Evolutionary conservation across 2,888 invertebrate species (phyloP), one percentile per base, ranked within the genome.

Genomic region (Parnassius apollo): DNA sequence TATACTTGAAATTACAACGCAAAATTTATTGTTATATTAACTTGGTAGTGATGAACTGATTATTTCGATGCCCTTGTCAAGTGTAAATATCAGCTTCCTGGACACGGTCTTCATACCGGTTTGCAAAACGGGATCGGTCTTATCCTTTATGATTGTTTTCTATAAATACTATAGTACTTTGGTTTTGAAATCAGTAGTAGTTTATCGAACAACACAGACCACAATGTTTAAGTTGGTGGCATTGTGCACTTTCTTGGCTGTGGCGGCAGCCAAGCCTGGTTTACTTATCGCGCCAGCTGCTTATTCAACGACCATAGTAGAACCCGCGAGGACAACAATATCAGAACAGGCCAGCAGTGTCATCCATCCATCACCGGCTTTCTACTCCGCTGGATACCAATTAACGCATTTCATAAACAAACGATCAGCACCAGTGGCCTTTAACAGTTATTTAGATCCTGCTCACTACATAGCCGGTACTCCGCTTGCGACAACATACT

Each of bases 191-290:
- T 89, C 90, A 90, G 85, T 88, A 77, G 82, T 80, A 77, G 72
- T 74, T 54, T 66, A 74, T 71, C 76, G 77, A 81, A 73, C 83
- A 86, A 88, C 88, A 85, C 83, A 89, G 80, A 86, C 83, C 83
- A 90, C 80, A 75, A 92, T 92, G 90, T 88, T 81, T 77, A 91
- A 88, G 76, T 74, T 89, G 87, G 92, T 93, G 86, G 93, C 93
- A 80, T 92, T 94, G 92, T 93, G 88, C 79, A 92, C 93, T 84
- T 83, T 94, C 75, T 76, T 94, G 75, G 93, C 93, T 72, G 85
- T 91, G 72, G 94, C 85, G 70, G 78, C 85, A 61, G 94, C 94
- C 69, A 80, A 85, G 68, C 88, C 87, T 9, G 71, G 77, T 25
- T 57, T 66, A 10, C 51, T 71, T 4, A 51, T 74, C 49, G 2